Evolutionary conservation across 2,888 invertebrate genomes (phyloP).

Genomic region (Conistra vaccinii): DNA sequence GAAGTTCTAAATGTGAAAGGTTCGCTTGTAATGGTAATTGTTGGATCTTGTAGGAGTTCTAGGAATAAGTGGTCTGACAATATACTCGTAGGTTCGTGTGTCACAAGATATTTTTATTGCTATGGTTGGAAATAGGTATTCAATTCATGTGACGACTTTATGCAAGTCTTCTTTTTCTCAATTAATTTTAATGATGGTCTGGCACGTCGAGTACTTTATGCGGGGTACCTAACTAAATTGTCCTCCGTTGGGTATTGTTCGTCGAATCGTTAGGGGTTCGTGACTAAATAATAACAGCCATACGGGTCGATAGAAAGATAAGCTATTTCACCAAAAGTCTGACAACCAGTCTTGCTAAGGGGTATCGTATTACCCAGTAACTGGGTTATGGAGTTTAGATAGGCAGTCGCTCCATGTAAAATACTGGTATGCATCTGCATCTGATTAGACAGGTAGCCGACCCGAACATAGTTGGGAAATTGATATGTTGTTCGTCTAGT

Average conservation of each 20-base stretch:
- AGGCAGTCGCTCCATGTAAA: too few species aligned
- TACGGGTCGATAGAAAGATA: background rate
- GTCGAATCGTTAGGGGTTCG: background rate
- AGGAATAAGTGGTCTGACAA: background rate
- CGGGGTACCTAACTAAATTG: background rate
- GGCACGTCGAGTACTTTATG: background rate
- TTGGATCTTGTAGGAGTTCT: slow-evolving; percentile 2
- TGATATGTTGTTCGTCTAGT: too few species aligned
- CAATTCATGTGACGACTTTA: background rate
- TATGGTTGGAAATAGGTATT: background rate
- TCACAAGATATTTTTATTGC: background rate
- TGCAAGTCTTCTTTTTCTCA: too few species aligned
- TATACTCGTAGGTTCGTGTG: background rate
- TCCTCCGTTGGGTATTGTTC: background rate
- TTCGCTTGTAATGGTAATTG: background rate
- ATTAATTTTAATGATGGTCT: too few species aligned
- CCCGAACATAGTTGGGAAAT: too few species aligned
- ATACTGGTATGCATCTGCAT: too few species aligned
- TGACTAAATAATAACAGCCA: background rate
- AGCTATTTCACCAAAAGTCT: background rate
- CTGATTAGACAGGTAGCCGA: too few species aligned
- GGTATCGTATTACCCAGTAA: background rate
- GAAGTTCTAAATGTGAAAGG: slow-evolving; percentile 13
- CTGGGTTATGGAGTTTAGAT: background rate
- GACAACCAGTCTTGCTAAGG: background rate